Evolutionary conservation across 2,113 vertebrate genomes (phyloP), one percentile per base, ranked within the genome.

Genomic region (Hippocampus mohnikei): DNA sequence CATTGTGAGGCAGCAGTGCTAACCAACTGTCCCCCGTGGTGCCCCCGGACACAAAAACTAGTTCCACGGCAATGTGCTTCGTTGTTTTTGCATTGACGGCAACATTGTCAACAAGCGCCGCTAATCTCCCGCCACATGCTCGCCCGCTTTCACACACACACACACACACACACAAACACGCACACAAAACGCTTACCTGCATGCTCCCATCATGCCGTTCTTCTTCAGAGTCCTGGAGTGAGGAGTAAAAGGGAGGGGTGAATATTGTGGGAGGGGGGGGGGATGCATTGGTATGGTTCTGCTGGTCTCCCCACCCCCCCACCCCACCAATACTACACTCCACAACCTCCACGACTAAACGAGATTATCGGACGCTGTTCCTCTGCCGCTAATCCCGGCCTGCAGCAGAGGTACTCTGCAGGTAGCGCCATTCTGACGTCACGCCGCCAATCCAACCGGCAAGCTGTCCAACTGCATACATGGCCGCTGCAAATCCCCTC

Each of bases 281-380:
- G 42, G 42, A 6, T 8, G 25, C 44, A 15, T 2, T 15, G 44
- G 27, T 41, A 21, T 44, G 6, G 20, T 18, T n/a, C 12, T 55
- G 29, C 33, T 56, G 21, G 29, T 20, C 10, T 82, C 84, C 86
- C 69, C 81, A 66, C 77, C 81, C 79, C 84, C 84, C 86, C 69
- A 80, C 67, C 78, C 33, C 33, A 42, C 37, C 61, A 62, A 18
- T 41, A 64, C 12, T 21, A n/a, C 37, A 21, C 37, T 41, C 20
- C 40, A 23, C 62, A 25, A 46, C 7, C 10, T 44, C 63, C 63
- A 27, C 63, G 23, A 65, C 63, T 25, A n/a, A 25, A 69, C 61
- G 76, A 94, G 91, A 91, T 91, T 90, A 93, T 90, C 76, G 83
- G 85, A 85, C 86, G 81, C 79, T 80, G 85, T 84, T 85, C 85